phyloP scores from a whole-genome alignment of 2,888 invertebrate species.

The Leptothorax acervorum region DNA sequence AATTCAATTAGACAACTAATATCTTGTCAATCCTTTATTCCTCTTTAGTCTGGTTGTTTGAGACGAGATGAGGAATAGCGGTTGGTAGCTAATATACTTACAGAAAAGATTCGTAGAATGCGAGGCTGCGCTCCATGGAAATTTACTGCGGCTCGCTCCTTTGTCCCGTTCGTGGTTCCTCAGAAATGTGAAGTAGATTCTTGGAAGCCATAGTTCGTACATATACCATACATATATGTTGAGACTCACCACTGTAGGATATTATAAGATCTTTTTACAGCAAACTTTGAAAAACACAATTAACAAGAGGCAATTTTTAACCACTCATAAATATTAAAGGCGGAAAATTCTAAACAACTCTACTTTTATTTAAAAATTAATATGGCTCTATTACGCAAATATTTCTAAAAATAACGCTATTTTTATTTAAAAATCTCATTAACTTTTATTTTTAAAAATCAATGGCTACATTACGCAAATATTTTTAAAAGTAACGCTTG shows the following conservation, averaged over 20 bases:
- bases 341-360: not conserved
- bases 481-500: not conserved
- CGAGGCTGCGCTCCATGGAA: not conserved
- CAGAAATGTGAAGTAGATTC: not conserved
- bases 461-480: not conserved
- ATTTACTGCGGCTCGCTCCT: constrained; percentile 17
- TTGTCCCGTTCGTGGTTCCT: not conserved
- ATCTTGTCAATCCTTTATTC: not conserved
- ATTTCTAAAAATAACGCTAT: no score
- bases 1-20: not conserved
- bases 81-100: not conserved
- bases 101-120: not conserved
- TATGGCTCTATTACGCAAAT: no score
- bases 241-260: not conserved
- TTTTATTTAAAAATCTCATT: no score
- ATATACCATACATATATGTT: not conserved
- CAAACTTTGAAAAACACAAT: not conserved
- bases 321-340: not conserved
- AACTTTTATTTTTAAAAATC: not conserved
- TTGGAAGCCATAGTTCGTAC: not conserved
- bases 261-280: not conserved
- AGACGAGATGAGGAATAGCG: not conserved
- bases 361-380: not conserved
- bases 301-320: not conserved
- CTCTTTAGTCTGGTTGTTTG: not conserved